Evolutionary conservation across 2,888 invertebrate species (phyloP).

Genomic region (Drosophila eohydei): DNA sequence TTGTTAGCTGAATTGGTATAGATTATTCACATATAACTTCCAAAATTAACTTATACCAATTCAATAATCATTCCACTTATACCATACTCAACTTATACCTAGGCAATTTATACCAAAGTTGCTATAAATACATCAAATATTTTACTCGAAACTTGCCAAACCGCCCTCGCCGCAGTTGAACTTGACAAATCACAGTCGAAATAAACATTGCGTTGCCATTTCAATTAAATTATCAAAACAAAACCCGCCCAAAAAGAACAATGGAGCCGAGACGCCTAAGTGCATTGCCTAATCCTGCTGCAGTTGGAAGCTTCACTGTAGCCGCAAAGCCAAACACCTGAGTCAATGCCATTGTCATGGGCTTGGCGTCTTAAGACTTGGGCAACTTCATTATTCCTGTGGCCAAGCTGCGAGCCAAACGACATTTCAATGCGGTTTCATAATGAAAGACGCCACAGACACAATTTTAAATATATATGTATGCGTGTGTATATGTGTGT

Average conservation of each 20-base stretch:
- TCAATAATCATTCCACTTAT: not conserved
- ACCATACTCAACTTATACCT: no score
- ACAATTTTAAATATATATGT: constrained; percentile 67
- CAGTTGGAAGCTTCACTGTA: constrained; percentile 19
- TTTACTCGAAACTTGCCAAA: not conserved
- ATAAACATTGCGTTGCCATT: constrained; percentile 66
- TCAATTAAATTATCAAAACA: constrained; percentile 81
- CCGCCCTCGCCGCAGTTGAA: constrained; percentile 22
- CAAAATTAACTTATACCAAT: not conserved
- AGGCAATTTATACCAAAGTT: not conserved
- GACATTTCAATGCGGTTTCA: constrained; percentile 77
- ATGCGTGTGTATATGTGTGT: not conserved
- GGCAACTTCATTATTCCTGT: constrained; percentile 76
- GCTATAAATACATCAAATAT: not conserved
- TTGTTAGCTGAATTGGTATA: no score
- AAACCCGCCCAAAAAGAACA: constrained; percentile 64
- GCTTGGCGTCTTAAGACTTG: constrained; percentile 74
- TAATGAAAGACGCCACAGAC: constrained; percentile 64
- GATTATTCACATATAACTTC: no score
- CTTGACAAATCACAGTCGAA: constrained; percentile 40
- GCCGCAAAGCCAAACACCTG: constrained; percentile 59
- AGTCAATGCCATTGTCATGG: constrained; percentile 58
- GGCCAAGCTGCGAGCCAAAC: constrained; percentile 57
- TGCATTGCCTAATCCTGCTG: constrained; percentile 52
- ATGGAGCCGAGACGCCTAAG: constrained; percentile 64